These are phyloP conservation scores for Tipula confusa DNA, from an alignment of 2,888 invertebrate genomes.

Conservation along the genomic window DNA sequence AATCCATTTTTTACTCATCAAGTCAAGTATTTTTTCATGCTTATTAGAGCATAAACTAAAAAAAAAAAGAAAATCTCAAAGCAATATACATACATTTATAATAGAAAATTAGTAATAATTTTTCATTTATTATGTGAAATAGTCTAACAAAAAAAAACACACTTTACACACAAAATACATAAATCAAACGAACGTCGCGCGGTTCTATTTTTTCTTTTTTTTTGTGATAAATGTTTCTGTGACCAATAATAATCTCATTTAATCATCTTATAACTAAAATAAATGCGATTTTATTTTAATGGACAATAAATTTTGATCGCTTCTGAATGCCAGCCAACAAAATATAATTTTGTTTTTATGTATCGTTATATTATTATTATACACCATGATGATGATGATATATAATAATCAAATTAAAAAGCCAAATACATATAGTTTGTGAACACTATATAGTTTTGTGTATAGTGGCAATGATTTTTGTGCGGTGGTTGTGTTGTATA, in stretches of 20 bases:
- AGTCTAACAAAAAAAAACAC: background rate
- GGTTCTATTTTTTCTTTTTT: background rate
- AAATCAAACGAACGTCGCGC: background rate
- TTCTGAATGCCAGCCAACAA: background rate
- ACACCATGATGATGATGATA: background rate
- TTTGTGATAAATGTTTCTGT: background rate
- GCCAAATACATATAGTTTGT: background rate
- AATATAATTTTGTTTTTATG: background rate
- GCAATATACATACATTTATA: background rate
- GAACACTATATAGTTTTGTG: background rate
- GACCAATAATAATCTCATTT: background rate
- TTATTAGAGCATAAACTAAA: background rate
- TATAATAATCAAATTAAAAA: background rate
- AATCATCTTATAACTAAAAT: conserved; percentile 3
- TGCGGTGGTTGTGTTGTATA: background rate
- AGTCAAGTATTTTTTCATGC: background rate
- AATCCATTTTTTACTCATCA: background rate
- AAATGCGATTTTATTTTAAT: background rate
- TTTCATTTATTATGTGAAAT: background rate
- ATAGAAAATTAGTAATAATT: background rate
- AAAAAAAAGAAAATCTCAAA: background rate
- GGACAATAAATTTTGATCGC: background rate
- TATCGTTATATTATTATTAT: background rate
- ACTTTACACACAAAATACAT: background rate
- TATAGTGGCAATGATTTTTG: background rate